Conservation (phyloP, 2,797 vertebrate species). For the Spinibarbus caldwelli region DNA sequence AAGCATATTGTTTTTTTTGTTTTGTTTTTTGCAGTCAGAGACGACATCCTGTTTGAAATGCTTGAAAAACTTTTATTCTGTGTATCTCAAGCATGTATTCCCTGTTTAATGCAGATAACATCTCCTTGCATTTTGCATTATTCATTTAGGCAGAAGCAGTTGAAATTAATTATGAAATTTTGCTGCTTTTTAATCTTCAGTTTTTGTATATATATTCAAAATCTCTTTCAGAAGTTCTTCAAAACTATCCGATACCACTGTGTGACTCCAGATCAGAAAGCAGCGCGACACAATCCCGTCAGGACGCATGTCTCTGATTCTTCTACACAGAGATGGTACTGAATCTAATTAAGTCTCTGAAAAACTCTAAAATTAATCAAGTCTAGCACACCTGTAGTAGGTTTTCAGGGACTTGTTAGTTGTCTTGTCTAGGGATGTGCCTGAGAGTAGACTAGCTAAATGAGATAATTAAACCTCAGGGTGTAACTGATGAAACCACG, state of each 20-base stretch:
- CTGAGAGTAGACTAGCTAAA: slow-evolving; percentile 21
- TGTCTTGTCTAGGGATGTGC: neutral
- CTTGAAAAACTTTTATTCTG: neutral
- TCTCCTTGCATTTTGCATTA: slow-evolving; percentile 31
- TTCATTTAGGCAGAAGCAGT: neutral
- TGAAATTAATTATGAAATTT: neutral
- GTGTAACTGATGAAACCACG: slow-evolving; percentile 8
- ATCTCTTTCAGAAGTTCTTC: slow-evolving; percentile 29
- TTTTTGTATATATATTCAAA: neutral
- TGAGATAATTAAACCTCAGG: slow-evolving; percentile 26
- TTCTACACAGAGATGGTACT: neutral
- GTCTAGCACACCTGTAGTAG: slow-evolving; percentile 14
- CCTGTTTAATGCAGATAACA: slow-evolving; percentile 28
- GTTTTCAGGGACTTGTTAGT: slow-evolving; percentile 19
- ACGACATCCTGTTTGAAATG: slow-evolving; percentile 9
- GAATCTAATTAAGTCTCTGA: slow-evolving; percentile 6
- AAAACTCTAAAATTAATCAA: slow-evolving; percentile 23
- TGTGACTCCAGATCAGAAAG: slow-evolving; percentile 14
- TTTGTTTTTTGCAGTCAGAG: slow-evolving; percentile 1
- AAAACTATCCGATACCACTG: neutral
- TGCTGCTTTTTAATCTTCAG: neutral
- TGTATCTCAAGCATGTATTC: neutral
- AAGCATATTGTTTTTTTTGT: neutral
- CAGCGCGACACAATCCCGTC: neutral
- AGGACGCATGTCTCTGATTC: neutral